phyloP scores from a whole-genome alignment of 1,140 invertebrate species.

The Drosophila lacteicornis region DNA sequence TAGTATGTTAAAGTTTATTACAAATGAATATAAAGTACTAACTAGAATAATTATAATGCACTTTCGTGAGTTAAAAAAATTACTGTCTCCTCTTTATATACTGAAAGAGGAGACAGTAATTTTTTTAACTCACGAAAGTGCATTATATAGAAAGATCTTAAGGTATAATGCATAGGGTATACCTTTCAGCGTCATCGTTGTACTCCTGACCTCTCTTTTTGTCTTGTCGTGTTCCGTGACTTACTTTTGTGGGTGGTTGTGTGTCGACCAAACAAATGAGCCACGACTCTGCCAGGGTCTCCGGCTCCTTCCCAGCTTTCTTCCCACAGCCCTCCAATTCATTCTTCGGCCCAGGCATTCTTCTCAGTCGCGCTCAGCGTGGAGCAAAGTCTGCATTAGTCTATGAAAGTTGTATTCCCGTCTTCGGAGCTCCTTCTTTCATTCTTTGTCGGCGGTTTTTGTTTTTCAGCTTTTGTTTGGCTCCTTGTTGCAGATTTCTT shows the following conservation, averaged over 20 bases:
- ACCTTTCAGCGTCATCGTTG: not conserved
- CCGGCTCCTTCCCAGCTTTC: slow-evolving; percentile 5
- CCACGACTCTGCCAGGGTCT: slow-evolving; percentile 34
- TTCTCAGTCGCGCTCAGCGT: slow-evolving; percentile 38
- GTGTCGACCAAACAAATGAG: slow-evolving; percentile 68
- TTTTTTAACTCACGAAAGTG: too few species aligned
- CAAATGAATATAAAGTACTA: too few species aligned
- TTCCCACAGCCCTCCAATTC: slow-evolving; percentile 1
- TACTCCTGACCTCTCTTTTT: not conserved
- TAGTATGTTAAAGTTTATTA: too few species aligned
- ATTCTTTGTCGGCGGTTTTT: slow-evolving; percentile 42
- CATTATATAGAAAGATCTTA: too few species aligned
- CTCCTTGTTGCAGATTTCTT: slow-evolving; percentile 67
- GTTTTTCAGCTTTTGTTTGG: slow-evolving; percentile 62
- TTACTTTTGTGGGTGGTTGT: slow-evolving; percentile 26
- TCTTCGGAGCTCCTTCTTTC: slow-evolving; percentile 56
- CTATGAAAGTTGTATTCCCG: slow-evolving; percentile 66
- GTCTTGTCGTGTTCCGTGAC: not conserved
- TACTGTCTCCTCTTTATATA: too few species aligned
- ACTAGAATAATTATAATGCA: too few species aligned
- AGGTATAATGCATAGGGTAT: slow-evolving; percentile 2
- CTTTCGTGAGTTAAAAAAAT: too few species aligned
- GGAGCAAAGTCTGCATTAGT: slow-evolving; percentile 56
- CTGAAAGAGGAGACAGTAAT: too few species aligned
- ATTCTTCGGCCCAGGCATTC: slow-evolving; percentile 8